Percentiles rank a stretch among this genome's conserved stretches.
These are phyloP conservation scores for Chiridota heheva DNA, from an alignment of 35 echinoderm and acorn worm genomes.

Conservation along the genomic window DNA sequence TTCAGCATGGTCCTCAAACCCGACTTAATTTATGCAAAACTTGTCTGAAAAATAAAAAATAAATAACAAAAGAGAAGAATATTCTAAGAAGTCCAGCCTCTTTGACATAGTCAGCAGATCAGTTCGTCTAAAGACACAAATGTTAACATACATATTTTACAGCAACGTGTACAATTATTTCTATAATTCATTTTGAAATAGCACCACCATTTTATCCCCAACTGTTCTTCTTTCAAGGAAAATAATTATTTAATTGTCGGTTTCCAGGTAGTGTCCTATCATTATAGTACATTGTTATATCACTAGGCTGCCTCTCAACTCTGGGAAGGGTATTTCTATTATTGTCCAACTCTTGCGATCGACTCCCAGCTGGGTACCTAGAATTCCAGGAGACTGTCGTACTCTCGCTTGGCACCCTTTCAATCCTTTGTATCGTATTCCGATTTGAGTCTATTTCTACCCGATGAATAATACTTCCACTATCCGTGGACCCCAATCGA, in stretches of 20 bases:
- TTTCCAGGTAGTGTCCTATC: conserved; percentile 33
- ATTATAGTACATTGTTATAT: conserved; percentile 41
- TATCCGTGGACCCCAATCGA: conserved; percentile 13
- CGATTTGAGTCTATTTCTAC: conserved; percentile 53
- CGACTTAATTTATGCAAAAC: too few relatives aligned
- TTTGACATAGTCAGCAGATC: too few relatives aligned
- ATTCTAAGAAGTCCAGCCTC: too few relatives aligned
- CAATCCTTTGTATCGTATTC: conserved; percentile 32
- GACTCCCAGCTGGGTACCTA: not conserved
- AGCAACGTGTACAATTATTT: too few relatives aligned
- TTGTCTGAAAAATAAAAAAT: too few relatives aligned
- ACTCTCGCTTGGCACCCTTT: conserved; percentile 37
- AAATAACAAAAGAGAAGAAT: too few relatives aligned
- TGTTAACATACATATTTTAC: too few relatives aligned
- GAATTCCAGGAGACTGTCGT: conserved; percentile 38
- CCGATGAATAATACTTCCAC: conserved; percentile 31
- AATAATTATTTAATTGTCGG: conserved; percentile 32
- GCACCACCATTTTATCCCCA: too few relatives aligned
- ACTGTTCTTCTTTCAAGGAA: conserved; percentile 19
- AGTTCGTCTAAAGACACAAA: too few relatives aligned
- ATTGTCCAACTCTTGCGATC: conserved; percentile 44
- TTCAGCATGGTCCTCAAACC: too few relatives aligned
- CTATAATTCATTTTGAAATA: too few relatives aligned
- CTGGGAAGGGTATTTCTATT: conserved; percentile 24
- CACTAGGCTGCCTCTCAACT: conserved; percentile 15